A percentile compares a stretch with the other conserved stretches of the same genome.
Conservation (phyloP, 2,113 vertebrate species). For the Cichladusa arquata region DNA sequence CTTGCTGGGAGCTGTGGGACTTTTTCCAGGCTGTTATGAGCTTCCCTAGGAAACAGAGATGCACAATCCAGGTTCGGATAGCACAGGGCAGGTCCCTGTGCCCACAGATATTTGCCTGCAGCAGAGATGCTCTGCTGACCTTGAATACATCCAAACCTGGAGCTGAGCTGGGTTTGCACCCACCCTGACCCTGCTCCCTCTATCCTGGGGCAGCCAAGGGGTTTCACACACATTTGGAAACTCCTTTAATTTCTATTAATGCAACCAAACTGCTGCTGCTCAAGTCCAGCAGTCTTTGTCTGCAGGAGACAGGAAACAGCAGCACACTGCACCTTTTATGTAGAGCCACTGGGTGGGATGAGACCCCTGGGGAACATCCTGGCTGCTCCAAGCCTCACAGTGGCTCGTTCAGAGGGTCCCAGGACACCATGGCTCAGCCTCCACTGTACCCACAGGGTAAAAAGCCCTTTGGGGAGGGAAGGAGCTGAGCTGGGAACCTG, state of each 20-base stretch:
- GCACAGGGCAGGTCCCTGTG: fast-evolving
- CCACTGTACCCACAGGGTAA: background rate
- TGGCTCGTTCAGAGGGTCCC: background rate
- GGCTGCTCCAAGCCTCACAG: background rate
- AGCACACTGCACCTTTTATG: background rate
- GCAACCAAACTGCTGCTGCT: background rate
- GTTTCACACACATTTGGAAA: fast-evolving
- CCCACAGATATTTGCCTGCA: background rate
- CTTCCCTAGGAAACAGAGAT: background rate
- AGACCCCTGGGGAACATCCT: fast-evolving
- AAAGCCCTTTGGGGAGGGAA: background rate
- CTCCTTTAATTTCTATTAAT: background rate
- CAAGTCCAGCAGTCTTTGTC: background rate
- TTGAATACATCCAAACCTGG: background rate
- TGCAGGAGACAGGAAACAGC: background rate
- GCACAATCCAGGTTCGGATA: background rate
- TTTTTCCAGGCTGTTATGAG: background rate
- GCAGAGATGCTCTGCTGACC: background rate
- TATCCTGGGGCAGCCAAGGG: background rate
- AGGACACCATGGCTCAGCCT: background rate
- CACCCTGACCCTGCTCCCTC: background rate
- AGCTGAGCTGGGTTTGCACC: background rate
- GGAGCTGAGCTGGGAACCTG: background rate
- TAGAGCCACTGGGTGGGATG: background rate
- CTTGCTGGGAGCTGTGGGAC: background rate